A percentile compares a stretch with the other conserved stretches of the same genome.
phyloP scores from a whole-genome alignment of 2,888 invertebrate species.

The Ethmia dodecea region DNA sequence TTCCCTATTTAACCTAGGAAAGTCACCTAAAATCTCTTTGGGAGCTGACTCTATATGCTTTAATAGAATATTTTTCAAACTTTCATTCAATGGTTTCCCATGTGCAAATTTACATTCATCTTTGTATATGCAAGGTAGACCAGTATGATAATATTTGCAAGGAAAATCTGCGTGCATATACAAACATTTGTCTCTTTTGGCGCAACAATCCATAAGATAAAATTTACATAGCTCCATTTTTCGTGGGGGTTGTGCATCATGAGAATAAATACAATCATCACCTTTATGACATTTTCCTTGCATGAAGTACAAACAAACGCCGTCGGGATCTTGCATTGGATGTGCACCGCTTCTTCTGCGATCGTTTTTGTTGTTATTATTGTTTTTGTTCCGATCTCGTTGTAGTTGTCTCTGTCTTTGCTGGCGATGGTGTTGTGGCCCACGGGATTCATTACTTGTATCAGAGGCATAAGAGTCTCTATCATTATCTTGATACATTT shows the following conservation, averaged over 20 bases:
- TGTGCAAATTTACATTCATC: conserved; percentile 97
- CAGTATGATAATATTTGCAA: conserved; percentile 97
- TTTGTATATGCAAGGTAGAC: conserved; percentile 87
- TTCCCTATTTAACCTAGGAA: conserved; percentile 88
- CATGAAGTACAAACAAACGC: conserved; percentile 89
- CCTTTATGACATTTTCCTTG: conserved; percentile 93
- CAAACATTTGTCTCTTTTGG: conserved; percentile 95
- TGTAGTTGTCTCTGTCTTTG: conserved; percentile 53
- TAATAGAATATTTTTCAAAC: conserved; percentile 80
- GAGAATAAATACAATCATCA: conserved; percentile 91
- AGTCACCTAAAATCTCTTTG: conserved; percentile 93
- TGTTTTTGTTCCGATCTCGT: conserved; percentile 71
- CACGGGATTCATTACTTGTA: conserved; percentile 75
- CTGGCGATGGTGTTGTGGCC: conserved; percentile 64
- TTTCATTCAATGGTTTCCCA: conserved; percentile 89
- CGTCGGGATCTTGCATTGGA: conserved; percentile 81
- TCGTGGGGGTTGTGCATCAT: conserved; percentile 87
- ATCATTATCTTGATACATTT: conserved; percentile 72
- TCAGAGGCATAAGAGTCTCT: conserved; percentile 73
- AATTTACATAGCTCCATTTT: conserved; percentile 98
- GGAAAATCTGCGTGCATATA: conserved; percentile 99
- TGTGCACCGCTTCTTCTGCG: conserved; percentile 75
- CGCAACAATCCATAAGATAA: conserved; percentile 96
- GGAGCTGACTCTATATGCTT: conserved; percentile 94
- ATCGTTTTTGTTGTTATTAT: conserved; percentile 73